Evolutionary conservation across 2,797 vertebrate species (phyloP), one percentile per base, ranked within the genome.

Genomic region (Pyrrhura leucotis): DNA sequence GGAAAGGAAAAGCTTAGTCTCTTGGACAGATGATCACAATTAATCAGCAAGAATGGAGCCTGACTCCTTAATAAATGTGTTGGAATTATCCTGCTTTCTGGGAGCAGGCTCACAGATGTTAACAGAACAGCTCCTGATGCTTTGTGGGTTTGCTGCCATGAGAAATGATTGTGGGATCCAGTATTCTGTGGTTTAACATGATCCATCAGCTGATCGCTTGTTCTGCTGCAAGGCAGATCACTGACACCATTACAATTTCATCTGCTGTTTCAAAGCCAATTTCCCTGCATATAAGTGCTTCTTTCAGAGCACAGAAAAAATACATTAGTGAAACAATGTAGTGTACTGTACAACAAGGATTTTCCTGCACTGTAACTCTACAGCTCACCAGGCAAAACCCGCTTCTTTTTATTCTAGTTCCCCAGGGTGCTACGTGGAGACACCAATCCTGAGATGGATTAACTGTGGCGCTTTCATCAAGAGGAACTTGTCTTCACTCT

Each of bases 321-420:
- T 53, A 63, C 89, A 93, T 96, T 91, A 93, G 93, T 15, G 95
- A 94, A 95, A 96, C 90, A 89, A 89, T 93, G 93, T 93, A 94
- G 92, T 16, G 10, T 92, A 94, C 94, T 96, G 97, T 96, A 95
- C 89, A 93, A 96, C 92, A 95, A 96, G 96, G 94, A 88, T 94
- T 97, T 95, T 86, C 90, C 89, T 95, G 75, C 91, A 89, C 97
- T 95, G 93, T 94, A 95, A 96, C 96, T 91, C 74, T 93, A 91
- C 86, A 89, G 91, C 95, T 94, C 85, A 84, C 94, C 79, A 95
- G 87, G 90, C 92, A 58, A 94, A 97, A 95, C 51, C 1, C 80
- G 76, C 92, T 93, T 90, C 91, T 92, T 95, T 95, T 89, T 94
- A 95, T 95, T 95, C 96, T 73, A 84, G 91, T 89, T 97, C 93